Evolutionary conservation across 1,140 invertebrate species (phyloP).

Genomic region (Melanaphis sacchari): DNA sequence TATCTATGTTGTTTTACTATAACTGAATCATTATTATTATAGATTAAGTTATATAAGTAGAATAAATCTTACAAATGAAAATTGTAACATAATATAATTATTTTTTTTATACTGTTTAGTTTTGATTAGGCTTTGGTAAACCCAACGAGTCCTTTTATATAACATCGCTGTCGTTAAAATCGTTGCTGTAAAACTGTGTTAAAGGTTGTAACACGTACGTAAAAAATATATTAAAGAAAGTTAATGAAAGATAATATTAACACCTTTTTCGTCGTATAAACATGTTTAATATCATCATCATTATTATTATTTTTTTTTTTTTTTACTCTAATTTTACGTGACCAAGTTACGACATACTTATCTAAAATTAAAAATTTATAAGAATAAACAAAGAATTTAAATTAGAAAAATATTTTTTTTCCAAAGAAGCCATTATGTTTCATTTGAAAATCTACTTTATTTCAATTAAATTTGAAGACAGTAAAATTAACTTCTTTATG

Average conservation of each 20-base stretch:
- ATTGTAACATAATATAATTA: not conserved
- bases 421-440: not conserved
- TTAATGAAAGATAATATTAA: slow-evolving; percentile 7
- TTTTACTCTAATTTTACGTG: not conserved
- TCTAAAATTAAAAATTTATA: not conserved
- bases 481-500: not conserved
- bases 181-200: not conserved
- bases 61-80: not conserved
- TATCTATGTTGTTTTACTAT: not conserved
- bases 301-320: too few species aligned
- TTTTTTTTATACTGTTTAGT: not conserved
- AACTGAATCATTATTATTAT: not conserved
- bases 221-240: slow-evolving; percentile 7
- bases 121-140: not conserved
- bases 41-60: not conserved
- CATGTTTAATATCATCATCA: not conserved
- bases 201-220: not conserved
- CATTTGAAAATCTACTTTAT: not conserved
- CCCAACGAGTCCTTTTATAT: not conserved
- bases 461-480: not conserved
- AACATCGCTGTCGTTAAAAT: not conserved
- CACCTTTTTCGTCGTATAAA: not conserved
- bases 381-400: not conserved
- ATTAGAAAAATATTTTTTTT: not conserved
- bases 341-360: not conserved